These are phyloP conservation scores for Yasuhikotakia modesta DNA, from an alignment of 2,797 vertebrate genomes.

Conservation along the genomic window DNA sequence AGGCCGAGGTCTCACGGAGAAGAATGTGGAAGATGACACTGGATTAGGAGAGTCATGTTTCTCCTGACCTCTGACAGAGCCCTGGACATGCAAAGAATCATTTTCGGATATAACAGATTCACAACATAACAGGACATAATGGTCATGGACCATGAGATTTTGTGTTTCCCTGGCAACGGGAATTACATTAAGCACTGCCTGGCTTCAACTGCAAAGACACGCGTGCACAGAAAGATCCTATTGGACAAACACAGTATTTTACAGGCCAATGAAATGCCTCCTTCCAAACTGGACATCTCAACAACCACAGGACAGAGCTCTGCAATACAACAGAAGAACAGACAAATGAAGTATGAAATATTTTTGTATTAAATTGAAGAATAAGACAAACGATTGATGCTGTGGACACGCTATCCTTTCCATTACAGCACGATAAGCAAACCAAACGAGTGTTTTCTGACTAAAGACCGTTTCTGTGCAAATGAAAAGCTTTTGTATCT, in stretches of 20 bases:
- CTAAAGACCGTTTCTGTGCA: constrained; percentile 63
- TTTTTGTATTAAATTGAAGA: constrained; percentile 58
- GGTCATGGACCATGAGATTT: constrained; percentile 24
- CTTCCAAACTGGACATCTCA: background rate
- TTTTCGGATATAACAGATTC: background rate
- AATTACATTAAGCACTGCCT: constrained; percentile 17
- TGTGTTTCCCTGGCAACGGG: constrained; percentile 27
- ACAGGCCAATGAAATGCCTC: background rate
- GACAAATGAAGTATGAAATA: constrained; percentile 37
- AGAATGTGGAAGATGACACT: constrained; percentile 72
- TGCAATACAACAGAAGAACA: constrained; percentile 27
- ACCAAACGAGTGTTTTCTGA: constrained; percentile 38
- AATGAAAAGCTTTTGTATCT: constrained; percentile 65
- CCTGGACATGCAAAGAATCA: background rate
- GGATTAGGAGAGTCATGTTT: background rate
- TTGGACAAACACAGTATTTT: constrained; percentile 22
- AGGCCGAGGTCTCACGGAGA: constrained; percentile 57
- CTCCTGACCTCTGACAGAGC: constrained; percentile 1
- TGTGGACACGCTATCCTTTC: constrained; percentile 32
- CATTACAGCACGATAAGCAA: constrained; percentile 21
- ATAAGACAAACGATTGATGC: constrained; percentile 36
- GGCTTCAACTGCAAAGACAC: constrained; percentile 21
- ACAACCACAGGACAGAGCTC: background rate
- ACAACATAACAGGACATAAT: background rate
- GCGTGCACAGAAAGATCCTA: constrained; percentile 27